Evolutionary conservation across 1,140 invertebrate genomes (phyloP).

Genomic region (Sinella curviseta): DNA sequence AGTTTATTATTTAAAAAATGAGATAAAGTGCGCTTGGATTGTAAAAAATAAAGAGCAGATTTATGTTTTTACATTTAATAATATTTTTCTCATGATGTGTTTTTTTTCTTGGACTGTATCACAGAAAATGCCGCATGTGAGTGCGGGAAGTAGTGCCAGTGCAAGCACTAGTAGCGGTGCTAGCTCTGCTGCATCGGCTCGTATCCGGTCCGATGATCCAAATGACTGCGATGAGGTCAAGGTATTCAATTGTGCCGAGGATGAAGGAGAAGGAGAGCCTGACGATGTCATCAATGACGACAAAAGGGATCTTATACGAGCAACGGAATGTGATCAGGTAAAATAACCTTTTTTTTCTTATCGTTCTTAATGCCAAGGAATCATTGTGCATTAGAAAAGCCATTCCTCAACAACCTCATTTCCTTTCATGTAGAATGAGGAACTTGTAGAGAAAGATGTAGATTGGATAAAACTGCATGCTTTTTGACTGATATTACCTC

Average conservation of each 20-base stretch:
- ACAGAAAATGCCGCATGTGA: constrained; percentile 48
- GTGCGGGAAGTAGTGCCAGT: constrained; percentile 41
- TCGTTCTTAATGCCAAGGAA: too few species aligned
- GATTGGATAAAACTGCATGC: too few species aligned
- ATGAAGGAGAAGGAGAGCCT: constrained; percentile 44
- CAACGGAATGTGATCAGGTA: constrained; percentile 49
- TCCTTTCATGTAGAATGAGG: too few species aligned
- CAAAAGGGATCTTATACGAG: constrained; percentile 47
- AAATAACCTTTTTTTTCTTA: constrained; percentile 21
- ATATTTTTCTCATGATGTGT: not conserved
- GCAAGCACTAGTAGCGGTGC: constrained; percentile 23
- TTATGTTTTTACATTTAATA: constrained; percentile 26
- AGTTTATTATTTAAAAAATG: not conserved
- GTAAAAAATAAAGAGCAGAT: constrained; percentile 18
- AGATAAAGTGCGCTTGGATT: not conserved
- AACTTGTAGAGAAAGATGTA: too few species aligned
- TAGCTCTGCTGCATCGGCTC: constrained; percentile 33
- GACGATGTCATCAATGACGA: constrained; percentile 49
- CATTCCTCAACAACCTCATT: not conserved
- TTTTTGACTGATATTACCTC: not conserved
- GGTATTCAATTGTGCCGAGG: constrained; percentile 48
- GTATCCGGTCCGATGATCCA: constrained; percentile 46
- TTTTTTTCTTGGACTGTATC: not conserved
- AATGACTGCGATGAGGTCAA: constrained; percentile 49
- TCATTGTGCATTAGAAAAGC: too few species aligned